These are phyloP conservation scores for Spilogale gracilis DNA, from an alignment of 2,113 vertebrate genomes.

Conservation along the genomic window DNA sequence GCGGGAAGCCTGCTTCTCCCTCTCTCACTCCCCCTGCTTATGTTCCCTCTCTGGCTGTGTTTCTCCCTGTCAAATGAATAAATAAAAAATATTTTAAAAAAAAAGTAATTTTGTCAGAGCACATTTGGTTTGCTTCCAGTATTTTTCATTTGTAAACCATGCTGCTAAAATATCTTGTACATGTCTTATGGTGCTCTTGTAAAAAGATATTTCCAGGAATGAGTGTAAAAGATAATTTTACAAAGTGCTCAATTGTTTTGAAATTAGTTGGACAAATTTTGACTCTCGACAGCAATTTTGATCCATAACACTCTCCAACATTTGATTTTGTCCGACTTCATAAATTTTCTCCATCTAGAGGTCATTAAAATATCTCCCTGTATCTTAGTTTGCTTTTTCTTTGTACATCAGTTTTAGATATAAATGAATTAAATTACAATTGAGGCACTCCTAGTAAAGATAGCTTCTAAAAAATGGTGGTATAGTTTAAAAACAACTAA, in stretches of 20 bases:
- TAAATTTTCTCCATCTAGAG: not conserved
- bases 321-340: not conserved
- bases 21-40: too few species aligned
- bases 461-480: not conserved
- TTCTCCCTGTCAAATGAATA: too few species aligned
- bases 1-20: too few species aligned
- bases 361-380: not conserved
- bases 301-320: not conserved
- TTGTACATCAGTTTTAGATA: not conserved
- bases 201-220: not conserved
- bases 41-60: too few species aligned
- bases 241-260: not conserved
- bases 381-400: not conserved
- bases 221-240: not conserved
- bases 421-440: constrained; percentile 1
- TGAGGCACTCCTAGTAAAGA: not conserved
- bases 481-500: not conserved
- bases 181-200: not conserved
- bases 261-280: constrained; percentile 4
- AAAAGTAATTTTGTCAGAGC: not conserved
- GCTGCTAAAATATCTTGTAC: not conserved
- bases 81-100: too few species aligned
- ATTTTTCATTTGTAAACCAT: not conserved
- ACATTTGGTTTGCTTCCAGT: not conserved
- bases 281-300: not conserved